These are phyloP conservation scores for Zaprionus nigranus DNA, from an alignment of 1,140 invertebrate genomes.

Conservation along the genomic window DNA sequence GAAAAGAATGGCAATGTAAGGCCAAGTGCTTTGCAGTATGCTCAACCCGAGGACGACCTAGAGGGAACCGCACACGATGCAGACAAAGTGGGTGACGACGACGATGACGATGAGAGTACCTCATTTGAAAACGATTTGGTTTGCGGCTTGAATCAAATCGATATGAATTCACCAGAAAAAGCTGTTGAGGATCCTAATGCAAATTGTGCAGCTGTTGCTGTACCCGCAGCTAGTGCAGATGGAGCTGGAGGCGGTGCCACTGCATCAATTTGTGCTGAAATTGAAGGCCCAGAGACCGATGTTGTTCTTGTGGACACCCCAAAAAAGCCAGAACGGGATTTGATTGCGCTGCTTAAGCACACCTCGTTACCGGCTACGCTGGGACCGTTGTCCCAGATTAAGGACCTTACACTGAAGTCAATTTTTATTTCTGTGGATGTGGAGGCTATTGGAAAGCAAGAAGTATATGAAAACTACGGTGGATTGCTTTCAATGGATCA, in stretches of 20 bases:
- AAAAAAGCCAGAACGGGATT: slow-evolving; percentile 87
- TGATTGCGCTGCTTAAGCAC: slow-evolving; percentile 87
- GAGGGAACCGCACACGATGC: slow-evolving; percentile 35
- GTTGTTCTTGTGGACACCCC: slow-evolving; percentile 89
- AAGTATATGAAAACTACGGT: slow-evolving; percentile 72
- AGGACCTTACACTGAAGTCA: slow-evolving; percentile 74
- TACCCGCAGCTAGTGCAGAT: slow-evolving; percentile 86
- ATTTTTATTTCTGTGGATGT: slow-evolving; percentile 88
- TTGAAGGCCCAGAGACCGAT: slow-evolving; percentile 89
- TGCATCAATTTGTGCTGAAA: slow-evolving; percentile 88
- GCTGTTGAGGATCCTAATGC: slow-evolving; percentile 86
- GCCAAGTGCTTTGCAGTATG: slow-evolving; percentile 57
- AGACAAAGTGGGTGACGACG: slow-evolving; percentile 51
- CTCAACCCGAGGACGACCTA: slow-evolving; percentile 35
- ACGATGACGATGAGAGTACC: slow-evolving; percentile 86
- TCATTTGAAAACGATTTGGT: slow-evolving; percentile 85
- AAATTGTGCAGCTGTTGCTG: slow-evolving; percentile 84
- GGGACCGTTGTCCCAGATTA: slow-evolving; percentile 69
- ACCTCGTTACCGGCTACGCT: slow-evolving; percentile 65
- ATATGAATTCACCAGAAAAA: slow-evolving; percentile 73
- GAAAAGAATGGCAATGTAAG: slow-evolving; percentile 83
- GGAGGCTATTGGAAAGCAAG: slow-evolving; percentile 82
- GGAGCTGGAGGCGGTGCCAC: slow-evolving; percentile 86
- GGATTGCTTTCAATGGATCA: slow-evolving; percentile 85
- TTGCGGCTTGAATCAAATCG: slow-evolving; percentile 84